Percentiles rank a stretch among this genome's conserved stretches.
phyloP scores from a whole-genome alignment of 2,113 vertebrate species.

The Leptobrachium ailaonicum region DNA sequence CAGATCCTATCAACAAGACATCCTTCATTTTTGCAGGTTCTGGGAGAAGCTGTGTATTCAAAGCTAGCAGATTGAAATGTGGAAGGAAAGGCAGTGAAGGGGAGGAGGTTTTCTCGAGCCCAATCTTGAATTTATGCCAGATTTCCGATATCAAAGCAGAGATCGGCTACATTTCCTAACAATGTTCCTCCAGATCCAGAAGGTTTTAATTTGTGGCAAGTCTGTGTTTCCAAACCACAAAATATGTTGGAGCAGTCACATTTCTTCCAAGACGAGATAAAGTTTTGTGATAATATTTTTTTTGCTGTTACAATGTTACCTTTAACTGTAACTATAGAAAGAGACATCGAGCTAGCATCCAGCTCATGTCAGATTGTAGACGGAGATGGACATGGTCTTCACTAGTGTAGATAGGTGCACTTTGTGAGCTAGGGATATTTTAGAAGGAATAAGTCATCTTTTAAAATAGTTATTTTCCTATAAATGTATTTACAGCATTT shows the following conservation, averaged over 20 bases:
- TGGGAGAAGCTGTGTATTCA: background rate
- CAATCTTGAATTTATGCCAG: background rate
- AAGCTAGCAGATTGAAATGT: background rate
- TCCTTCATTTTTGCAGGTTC: background rate
- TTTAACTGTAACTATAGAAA: background rate
- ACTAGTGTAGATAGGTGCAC: no score
- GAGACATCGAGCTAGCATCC: background rate
- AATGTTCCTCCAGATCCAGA: background rate
- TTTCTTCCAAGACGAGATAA: constrained; percentile 19
- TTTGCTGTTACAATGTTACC: background rate
- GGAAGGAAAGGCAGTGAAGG: background rate
- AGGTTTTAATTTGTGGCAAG: constrained; percentile 26
- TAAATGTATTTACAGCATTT: no score
- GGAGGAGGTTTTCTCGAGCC: background rate
- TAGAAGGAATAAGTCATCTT: no score
- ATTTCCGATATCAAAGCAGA: constrained; percentile 1
- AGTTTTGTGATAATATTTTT: constrained; percentile 19
- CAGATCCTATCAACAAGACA: background rate
- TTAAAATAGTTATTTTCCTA: no score
- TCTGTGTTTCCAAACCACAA: constrained; percentile 27
- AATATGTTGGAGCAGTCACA: constrained; percentile 24
- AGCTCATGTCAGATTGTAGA: background rate
- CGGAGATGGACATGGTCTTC: background rate
- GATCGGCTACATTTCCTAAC: constrained; percentile 8
- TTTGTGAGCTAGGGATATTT: no score